Evolutionary conservation across 2,888 invertebrate species (phyloP).

Genomic region (Theodoxus fluviatilis): DNA sequence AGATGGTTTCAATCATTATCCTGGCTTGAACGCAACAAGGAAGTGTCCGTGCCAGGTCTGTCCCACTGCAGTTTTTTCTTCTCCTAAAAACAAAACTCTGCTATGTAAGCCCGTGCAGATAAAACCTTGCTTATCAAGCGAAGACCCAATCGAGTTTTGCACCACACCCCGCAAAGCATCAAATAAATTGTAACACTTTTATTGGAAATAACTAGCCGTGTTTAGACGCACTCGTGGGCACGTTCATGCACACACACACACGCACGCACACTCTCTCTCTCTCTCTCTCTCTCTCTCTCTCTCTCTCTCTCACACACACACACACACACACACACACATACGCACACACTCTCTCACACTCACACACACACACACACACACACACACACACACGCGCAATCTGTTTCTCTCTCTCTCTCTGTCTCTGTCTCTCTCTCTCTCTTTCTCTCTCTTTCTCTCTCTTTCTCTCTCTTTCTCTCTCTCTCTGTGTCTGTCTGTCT

Average conservation of each 20-base stretch:
- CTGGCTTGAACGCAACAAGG: too few relatives aligned
- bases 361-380: conserved; percentile 13
- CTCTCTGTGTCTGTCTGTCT: conserved; percentile 2
- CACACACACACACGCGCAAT: background rate
- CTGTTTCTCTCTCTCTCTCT: conserved; percentile 2
- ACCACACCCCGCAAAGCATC: too few relatives aligned
- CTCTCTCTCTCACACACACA: conserved; percentile 9
- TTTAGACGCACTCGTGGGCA: conserved; percentile 8
- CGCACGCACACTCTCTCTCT: conserved; percentile 17
- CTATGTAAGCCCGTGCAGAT: too few relatives aligned
- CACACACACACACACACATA: conserved; percentile 15
- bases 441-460: conserved; percentile 10
- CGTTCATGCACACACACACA: conserved; percentile 18
- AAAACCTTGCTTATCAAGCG: too few relatives aligned
- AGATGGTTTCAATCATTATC: too few relatives aligned
- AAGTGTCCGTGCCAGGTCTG: too few relatives aligned
- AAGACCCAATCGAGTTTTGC: too few relatives aligned
- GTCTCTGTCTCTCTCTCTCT: background rate
- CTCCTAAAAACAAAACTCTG: too few relatives aligned
- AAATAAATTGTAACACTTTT: too few relatives aligned
- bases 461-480: conserved; percentile 12
- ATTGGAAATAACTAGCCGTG: background rate
- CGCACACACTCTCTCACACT: background rate
- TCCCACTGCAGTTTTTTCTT: too few relatives aligned
- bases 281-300: background rate